Base-by-base conservation (phyloP, 2,797 vertebrate genomes). In the Graptemys geographica region DNA sequence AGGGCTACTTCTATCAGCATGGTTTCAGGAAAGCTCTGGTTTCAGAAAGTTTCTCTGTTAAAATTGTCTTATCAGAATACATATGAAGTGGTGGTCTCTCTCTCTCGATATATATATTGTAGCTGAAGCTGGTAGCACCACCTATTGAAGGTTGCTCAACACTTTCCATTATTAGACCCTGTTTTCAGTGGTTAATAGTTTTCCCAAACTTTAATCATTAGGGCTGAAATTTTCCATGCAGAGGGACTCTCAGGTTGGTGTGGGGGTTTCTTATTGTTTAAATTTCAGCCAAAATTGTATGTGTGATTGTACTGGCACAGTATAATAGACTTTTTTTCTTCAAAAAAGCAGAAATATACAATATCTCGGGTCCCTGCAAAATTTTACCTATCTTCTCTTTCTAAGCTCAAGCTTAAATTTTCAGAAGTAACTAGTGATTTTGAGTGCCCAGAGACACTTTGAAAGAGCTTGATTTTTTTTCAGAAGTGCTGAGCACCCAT, bases 11-110 rank as follows among this genome's bases (percentile, higher is more conserved):
- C 83, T 88, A 79, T 93, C 94, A 95, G 87, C 56, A 79, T 94
- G 87, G 57, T 83, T 80, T 80, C 92, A 83, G 76, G 0, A 16
- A 88, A 86, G 62, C 65, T 84, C 41, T 78, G 49, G 47, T 81
- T 81, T 84, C 92, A 52, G 57, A 90, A 65, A 57, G 37, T 81
- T 76, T 93, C 56, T 78, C 31, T 59, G 81, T 33, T 5, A 19
- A 6, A n/a, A 55, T 55, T 2, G 1, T 37, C 79, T n/a, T 51
- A 65, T 1, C 1, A 4, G 19, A 3, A 2, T 0, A 0, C 1
- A 0, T 4, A 0, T 0, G 0, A 31, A 8, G 78, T 57, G 16
- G 49, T 52, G 87, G 13, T 33, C 13, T 31, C 28, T 28, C 11
- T 31, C 25, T 31, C 25, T 12, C 27, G 15, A 7, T 11, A 15